A percentile compares a stretch with the other conserved stretches of the same genome.
These are phyloP conservation scores for Philantomba maxwellii DNA, from an alignment of 2,113 vertebrate species.

Conservation along the genomic window DNA sequence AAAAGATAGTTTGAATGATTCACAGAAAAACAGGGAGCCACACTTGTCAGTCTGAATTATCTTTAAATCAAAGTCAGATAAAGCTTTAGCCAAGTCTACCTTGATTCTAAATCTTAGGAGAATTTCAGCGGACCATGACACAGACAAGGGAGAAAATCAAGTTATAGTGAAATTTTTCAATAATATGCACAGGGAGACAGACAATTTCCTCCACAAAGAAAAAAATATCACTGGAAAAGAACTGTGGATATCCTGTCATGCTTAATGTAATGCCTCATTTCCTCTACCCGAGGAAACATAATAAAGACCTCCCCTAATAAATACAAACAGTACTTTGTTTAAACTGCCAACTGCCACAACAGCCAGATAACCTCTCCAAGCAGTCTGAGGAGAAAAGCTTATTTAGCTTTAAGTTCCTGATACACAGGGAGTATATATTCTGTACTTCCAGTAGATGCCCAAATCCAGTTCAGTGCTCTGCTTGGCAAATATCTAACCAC, in stretches of 20 bases:
- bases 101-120: background rate
- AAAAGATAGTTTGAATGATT: background rate
- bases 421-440: background rate
- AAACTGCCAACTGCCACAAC: background rate
- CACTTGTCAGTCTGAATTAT: background rate
- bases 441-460: background rate
- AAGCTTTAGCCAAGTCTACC: background rate
- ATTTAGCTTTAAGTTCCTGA: background rate
- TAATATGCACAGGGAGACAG: background rate
- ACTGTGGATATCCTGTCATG: background rate
- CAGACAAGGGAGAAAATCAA: background rate
- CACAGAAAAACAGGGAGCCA: background rate
- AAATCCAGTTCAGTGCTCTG: background rate
- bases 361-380: background rate
- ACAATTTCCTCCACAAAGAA: background rate
- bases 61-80: background rate
- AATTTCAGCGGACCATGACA: background rate
- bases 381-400: background rate
- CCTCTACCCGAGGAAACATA: background rate
- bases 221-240: background rate
- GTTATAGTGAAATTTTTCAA: background rate
- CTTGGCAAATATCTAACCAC: background rate
- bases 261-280: background rate
- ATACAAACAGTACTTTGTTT: background rate
- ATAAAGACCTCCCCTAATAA: background rate